Percentiles rank a stretch among this genome's conserved stretches.
phyloP scores from a whole-genome alignment of 2,113 vertebrate species.

The Danionella cerebrum region DNA sequence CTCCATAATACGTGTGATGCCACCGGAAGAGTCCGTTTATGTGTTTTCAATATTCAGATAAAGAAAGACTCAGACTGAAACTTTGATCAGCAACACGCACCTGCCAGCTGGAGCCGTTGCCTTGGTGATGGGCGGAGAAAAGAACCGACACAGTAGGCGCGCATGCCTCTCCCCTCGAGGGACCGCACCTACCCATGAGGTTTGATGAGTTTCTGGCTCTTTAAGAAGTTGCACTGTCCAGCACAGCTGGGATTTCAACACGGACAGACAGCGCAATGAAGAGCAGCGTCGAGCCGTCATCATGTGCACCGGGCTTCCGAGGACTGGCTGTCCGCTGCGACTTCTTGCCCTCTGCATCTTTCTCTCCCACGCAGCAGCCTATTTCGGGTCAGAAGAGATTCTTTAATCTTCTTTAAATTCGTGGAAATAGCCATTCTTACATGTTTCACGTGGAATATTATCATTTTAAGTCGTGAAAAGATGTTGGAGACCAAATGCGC shows the following conservation, averaged over 20 bases:
- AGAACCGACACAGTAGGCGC: conserved; percentile 48
- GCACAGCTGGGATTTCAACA: conserved; percentile 54
- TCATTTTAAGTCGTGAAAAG: neutral
- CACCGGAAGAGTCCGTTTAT: no score
- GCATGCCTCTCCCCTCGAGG: conserved; percentile 41
- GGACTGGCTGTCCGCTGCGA: conserved; percentile 70
- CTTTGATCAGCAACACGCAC: conserved; percentile 18
- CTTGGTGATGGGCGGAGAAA: conserved; percentile 21
- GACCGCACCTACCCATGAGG: conserved; percentile 45
- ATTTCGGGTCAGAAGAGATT: conserved; percentile 82
- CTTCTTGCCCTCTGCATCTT: conserved; percentile 69
- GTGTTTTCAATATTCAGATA: no score
- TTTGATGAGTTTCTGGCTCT: conserved; percentile 46
- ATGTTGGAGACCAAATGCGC: conserved; percentile 18
- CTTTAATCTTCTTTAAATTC: neutral
- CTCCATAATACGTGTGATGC: no score
- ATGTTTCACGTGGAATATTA: neutral
- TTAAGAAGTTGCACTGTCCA: conserved; percentile 59
- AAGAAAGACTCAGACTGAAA: no score
- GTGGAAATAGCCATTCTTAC: neutral
- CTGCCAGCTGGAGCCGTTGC: neutral
- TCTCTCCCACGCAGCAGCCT: conserved; percentile 72
- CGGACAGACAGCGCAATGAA: conserved; percentile 74
- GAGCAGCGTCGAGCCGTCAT: conserved; percentile 73
- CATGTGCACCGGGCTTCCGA: conserved; percentile 78